phyloP scores from a whole-genome alignment of 2,797 vertebrate genomes.

The Lindbergichthys nudifrons region DNA sequence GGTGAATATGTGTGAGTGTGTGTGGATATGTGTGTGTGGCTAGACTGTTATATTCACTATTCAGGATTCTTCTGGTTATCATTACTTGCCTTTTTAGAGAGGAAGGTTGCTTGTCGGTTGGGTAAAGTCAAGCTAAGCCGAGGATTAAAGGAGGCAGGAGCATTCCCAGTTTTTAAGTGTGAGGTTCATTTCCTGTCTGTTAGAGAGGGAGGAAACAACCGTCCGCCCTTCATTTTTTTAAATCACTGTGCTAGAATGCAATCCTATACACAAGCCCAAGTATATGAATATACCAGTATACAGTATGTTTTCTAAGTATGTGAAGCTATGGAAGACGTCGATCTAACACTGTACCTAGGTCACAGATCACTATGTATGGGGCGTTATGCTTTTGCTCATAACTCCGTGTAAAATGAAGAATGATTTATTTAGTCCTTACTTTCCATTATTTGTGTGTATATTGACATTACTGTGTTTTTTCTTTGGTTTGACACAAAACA shows the following conservation, averaged over 20 bases:
- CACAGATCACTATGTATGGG: conserved; percentile 89
- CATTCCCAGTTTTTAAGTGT: conserved; percentile 31
- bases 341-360: conserved; percentile 95
- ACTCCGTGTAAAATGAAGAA: conserved; percentile 90
- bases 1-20: conserved; percentile 19
- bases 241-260: conserved; percentile 79
- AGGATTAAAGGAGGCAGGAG: conserved; percentile 42
- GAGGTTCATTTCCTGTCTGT: conserved; percentile 34
- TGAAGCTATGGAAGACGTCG: conserved; percentile 85
- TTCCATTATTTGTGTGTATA: conserved; percentile 85
- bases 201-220: conserved; percentile 41
- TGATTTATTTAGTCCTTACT: conserved; percentile 84
- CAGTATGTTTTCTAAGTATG: conserved; percentile 80
- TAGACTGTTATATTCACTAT: conserved; percentile 71
- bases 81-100: conserved; percentile 57
- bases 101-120: conserved; percentile 34
- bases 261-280: conserved; percentile 70
- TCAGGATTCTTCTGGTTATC: conserved; percentile 67
- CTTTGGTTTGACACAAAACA: conserved; percentile 83
- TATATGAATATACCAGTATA: conserved; percentile 70
- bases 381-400: conserved; percentile 86
- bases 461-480: conserved; percentile 85
- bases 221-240: conserved; percentile 53
- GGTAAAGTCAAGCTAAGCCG: conserved; percentile 33
- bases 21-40: conserved; percentile 44